Percentiles rank a stretch among this genome's conserved stretches.
These are phyloP conservation scores for Forpus xanthops DNA, from an alignment of 2,797 vertebrate species.

Conservation along the genomic window DNA sequence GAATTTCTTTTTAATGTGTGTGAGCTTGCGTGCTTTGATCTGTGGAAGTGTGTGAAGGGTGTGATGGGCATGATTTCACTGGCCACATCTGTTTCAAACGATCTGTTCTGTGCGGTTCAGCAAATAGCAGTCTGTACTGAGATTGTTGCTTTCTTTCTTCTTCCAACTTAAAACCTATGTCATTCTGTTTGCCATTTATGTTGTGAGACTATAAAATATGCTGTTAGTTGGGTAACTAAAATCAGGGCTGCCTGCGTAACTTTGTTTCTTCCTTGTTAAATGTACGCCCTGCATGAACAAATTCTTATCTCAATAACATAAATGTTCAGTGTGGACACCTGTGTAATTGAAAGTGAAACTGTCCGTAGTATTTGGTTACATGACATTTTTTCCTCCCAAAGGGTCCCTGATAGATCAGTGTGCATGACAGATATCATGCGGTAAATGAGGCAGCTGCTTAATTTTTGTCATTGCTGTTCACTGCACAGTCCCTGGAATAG, in stretches of 20 bases:
- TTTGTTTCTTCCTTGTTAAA: background rate
- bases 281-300: background rate
- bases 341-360: background rate
- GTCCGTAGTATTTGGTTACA: conserved; percentile 40
- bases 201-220: background rate
- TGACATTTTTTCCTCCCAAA: conserved; percentile 20
- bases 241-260: background rate
- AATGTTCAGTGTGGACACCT: background rate
- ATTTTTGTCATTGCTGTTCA: conserved; percentile 53
- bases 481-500: background rate
- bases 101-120: background rate
- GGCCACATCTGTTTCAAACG: background rate
- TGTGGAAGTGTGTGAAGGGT: background rate
- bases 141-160: background rate
- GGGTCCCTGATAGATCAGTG: background rate
- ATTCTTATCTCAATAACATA: background rate
- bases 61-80: rapidly evolving
- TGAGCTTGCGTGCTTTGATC: background rate
- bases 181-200: background rate
- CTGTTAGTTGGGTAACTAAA: background rate
- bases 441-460: conserved; percentile 55
- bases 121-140: rapidly evolving
- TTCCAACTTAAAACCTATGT: background rate
- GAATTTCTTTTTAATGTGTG: background rate
- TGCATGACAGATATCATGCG: conserved; percentile 16